Conservation (phyloP, 1,140 invertebrate species). For the Bombus superbus region DNA sequence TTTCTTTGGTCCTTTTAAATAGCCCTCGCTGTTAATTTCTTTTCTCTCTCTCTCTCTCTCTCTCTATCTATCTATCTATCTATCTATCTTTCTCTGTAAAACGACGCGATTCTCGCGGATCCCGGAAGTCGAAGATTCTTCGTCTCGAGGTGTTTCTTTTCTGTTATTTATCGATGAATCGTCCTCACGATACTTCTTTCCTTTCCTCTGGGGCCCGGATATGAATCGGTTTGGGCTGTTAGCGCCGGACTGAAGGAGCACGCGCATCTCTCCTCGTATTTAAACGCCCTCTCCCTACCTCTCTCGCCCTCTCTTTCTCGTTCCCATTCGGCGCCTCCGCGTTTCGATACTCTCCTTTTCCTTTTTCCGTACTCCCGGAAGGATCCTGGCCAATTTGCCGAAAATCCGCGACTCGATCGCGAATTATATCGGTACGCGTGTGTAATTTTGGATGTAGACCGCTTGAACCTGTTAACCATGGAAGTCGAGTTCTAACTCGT, state of each 20-base stretch:
- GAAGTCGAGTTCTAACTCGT: not conserved
- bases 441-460: not conserved
- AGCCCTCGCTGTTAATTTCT: not conserved
- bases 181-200: not conserved
- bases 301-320: slow-evolving; percentile 50
- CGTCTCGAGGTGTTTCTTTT: not conserved
- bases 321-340: slow-evolving; percentile 38
- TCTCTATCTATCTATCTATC: not conserved
- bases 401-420: slow-evolving; percentile 11
- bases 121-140: not conserved
- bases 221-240: slow-evolving; percentile 78
- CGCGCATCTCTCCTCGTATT: slow-evolving; percentile 79
- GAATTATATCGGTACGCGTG: not conserved
- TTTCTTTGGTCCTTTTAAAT: not conserved
- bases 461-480: not conserved
- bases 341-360: slow-evolving; percentile 45
- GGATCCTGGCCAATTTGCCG: slow-evolving; percentile 5
- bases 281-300: slow-evolving; percentile 76
- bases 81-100: not conserved
- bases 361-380: slow-evolving; percentile 30
- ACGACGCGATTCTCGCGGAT: slow-evolving; percentile 26
- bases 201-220: slow-evolving; percentile 57
- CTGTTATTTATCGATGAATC: not conserved
- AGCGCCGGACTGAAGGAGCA: slow-evolving; percentile 81
- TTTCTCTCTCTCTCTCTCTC: not conserved